Base-by-base conservation (phyloP, 2,113 vertebrate species). In the Centropristis striata region DNA sequence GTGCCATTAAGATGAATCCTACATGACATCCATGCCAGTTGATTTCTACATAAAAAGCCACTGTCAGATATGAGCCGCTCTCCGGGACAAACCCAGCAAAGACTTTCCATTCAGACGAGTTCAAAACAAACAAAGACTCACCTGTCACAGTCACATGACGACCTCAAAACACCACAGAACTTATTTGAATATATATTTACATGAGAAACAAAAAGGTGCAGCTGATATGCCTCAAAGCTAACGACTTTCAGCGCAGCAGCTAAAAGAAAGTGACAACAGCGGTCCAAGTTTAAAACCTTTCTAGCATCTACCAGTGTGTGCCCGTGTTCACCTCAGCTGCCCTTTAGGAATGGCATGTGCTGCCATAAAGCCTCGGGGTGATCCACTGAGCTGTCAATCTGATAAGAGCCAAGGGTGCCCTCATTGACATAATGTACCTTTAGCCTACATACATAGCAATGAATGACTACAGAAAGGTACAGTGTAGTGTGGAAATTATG, bases 351-450 rank as follows among this genome's bases (percentile, higher is more conserved):
- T 46, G 71, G 10, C 74, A 84, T 73, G 25, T 25, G 25, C 37
- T 58, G 46, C 63, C 23, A 39, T 54, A 67, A 85, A 75, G 79
- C 71, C 75, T 77, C 47, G 39, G 11, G 13, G 20, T 57, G 66
- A 84, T 82, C 77, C 36, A 75, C 60, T 77, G 18, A 68, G 50
- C 75, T 71, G 75, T 86, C 86, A 89, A 13, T 82, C 61, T 83
- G 63, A 78, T 60, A 74, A 66, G 20, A 51, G 46, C 59, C 51
- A 39, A 27, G 28, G 25, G 63, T 57, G 44, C 53, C 60, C 25
- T 36, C 6, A 36, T 20, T 1, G 0, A 67, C 59, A 71, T 71
- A 0, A 13, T 57, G 70, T 57, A 72, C 41, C 75, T 83, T 79
- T 51, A 54, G 41, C 73, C 63, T 63, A 46, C 23, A 68, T n/a